These are phyloP conservation scores for Pollachius pollachius DNA, from an alignment of 2,113 vertebrate species.

Conservation along the genomic window DNA sequence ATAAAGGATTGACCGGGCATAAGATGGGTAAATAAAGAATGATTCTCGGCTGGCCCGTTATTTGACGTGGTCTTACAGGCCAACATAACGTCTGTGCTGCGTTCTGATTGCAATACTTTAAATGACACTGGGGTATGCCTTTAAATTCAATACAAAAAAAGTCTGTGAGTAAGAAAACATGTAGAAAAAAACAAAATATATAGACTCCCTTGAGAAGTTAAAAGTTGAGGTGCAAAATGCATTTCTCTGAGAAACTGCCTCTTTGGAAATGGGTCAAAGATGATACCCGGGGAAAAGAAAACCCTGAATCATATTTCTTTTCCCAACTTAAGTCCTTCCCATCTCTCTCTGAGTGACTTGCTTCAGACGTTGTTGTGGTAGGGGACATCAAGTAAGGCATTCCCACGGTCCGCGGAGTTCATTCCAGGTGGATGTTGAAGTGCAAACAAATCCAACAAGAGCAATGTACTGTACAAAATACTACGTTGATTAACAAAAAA, in stretches of 20 bases:
- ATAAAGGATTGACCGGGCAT: not conserved
- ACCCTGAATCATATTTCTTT: slow-evolving; percentile 26
- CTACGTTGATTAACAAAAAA: slow-evolving; percentile 66
- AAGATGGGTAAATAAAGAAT: not conserved
- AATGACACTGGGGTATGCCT: slow-evolving; percentile 10
- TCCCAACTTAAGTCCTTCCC: slow-evolving; percentile 37
- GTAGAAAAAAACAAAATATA: slow-evolving; percentile 17
- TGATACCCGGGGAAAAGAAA: slow-evolving; percentile 60
- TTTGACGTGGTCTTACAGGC: not conserved
- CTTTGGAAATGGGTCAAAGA: slow-evolving; percentile 70
- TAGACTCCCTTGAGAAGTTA: slow-evolving; percentile 46
- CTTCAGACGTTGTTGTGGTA: slow-evolving; percentile 65
- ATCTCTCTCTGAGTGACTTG: slow-evolving; percentile 32
- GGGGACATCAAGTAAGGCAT: slow-evolving; percentile 72
- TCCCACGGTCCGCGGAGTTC: slow-evolving; percentile 67
- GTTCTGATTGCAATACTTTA: slow-evolving; percentile 23
- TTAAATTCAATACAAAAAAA: slow-evolving; percentile 28
- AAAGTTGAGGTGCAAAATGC: slow-evolving; percentile 70
- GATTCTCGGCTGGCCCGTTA: not conserved
- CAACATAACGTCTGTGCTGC: not conserved
- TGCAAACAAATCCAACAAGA: slow-evolving; percentile 69
- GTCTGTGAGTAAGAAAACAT: slow-evolving; percentile 6
- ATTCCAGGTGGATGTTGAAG: slow-evolving; percentile 64
- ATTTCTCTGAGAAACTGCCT: slow-evolving; percentile 69
- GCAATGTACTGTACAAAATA: slow-evolving; percentile 77